Evolutionary conservation across 2,888 invertebrate species (phyloP).

Genomic region (Polymixis lichenea): DNA sequence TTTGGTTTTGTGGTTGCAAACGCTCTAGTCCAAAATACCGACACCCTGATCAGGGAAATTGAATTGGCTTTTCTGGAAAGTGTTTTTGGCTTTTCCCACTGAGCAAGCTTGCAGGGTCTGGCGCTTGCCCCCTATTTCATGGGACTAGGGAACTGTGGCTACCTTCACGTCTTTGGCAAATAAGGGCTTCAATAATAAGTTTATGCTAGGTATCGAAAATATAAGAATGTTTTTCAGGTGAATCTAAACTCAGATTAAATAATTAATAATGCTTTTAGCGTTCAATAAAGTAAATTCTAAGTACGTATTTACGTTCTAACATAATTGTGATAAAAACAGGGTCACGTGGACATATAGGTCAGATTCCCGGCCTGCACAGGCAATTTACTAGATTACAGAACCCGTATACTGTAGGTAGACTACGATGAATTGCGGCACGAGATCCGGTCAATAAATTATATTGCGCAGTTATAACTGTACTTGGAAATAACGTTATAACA

Average conservation of each 20-base stretch:
- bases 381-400: conserved; percentile 27
- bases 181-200: background rate
- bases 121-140: background rate
- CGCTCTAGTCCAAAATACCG: background rate
- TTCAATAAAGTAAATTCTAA: conserved; percentile 15
- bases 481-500: conserved; percentile 14
- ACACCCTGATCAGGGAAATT: background rate
- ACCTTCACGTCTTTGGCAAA: background rate
- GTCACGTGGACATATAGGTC: conserved; percentile 27
- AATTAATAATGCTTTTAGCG: background rate
- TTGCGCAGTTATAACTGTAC: conserved; percentile 24
- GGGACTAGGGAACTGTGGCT: background rate
- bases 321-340: conserved; percentile 12
- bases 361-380: background rate
- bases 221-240: background rate
- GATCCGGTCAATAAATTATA: conserved; percentile 22
- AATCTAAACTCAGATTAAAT: conserved; percentile 27
- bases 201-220: background rate
- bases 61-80: background rate
- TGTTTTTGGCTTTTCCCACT: background rate
- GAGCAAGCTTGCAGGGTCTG: background rate
- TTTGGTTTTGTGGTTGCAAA: background rate
- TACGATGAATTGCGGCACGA: conserved; percentile 25
- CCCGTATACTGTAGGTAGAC: background rate
- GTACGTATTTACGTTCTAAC: background rate